Evolutionary conservation across 2,797 vertebrate species (phyloP).

Genomic region (Galaxias olidus): DNA sequence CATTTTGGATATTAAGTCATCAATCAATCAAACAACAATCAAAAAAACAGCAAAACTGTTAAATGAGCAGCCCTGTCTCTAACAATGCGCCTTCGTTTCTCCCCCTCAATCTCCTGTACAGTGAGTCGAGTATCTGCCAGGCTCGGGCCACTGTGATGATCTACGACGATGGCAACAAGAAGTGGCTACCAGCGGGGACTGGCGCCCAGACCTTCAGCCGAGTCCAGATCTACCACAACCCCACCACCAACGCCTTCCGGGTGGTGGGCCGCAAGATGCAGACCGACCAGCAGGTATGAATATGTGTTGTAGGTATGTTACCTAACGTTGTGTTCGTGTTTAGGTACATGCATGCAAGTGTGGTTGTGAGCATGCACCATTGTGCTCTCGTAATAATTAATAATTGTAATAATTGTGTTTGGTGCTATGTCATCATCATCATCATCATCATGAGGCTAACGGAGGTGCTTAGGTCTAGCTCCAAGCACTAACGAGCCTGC

Average conservation of each 20-base stretch:
- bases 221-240: constrained; percentile 91
- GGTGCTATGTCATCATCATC: no score
- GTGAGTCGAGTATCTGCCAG: constrained; percentile 88
- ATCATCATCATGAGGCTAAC: no score
- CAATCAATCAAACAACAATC: no score
- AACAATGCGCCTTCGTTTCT: not conserved
- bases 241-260: constrained; percentile 82
- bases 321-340: not conserved
- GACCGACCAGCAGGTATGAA: constrained; percentile 87
- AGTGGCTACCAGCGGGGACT: constrained; percentile 85
- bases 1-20: not conserved
- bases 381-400: no score
- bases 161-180: constrained; percentile 88
- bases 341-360: not conserved
- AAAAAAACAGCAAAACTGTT: no score
- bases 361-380: not conserved
- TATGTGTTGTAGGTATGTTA: not conserved
- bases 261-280: constrained; percentile 92
- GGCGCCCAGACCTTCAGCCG: constrained; percentile 85
- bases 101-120: constrained; percentile 62
- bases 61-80: no score
- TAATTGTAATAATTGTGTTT: no score
- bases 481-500: no score
- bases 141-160: constrained; percentile 92
- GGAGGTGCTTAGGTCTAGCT: no score